These are phyloP conservation scores for Noturus placidus DNA, from an alignment of 2,113 vertebrate species.

Conservation along the genomic window DNA sequence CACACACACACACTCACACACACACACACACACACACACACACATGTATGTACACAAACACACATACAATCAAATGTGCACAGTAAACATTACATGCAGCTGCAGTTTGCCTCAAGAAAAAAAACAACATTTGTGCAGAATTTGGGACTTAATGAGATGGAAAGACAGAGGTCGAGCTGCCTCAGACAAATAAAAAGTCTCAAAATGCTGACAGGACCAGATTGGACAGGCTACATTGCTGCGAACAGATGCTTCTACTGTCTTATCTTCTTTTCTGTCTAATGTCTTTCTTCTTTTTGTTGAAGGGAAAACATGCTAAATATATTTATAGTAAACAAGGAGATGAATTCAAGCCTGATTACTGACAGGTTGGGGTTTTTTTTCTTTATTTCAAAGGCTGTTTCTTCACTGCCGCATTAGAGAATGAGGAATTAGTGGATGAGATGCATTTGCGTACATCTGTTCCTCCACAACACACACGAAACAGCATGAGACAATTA, in stretches of 20 bases:
- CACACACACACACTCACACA: slow-evolving; percentile 34
- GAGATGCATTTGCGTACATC: slow-evolving; percentile 34
- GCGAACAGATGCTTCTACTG: slow-evolving; percentile 57
- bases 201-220: slow-evolving; percentile 61
- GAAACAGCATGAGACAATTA: not conserved
- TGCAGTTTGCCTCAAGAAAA: slow-evolving; percentile 59
- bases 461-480: slow-evolving; percentile 15
- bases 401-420: slow-evolving; percentile 41
- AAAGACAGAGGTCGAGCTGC: slow-evolving; percentile 60
- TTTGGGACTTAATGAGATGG: slow-evolving; percentile 67
- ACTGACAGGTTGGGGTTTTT: slow-evolving; percentile 50
- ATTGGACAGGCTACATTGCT: slow-evolving; percentile 60
- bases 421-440: slow-evolving; percentile 35
- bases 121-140: slow-evolving; percentile 51
- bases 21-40: slow-evolving; percentile 43
- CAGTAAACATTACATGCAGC: slow-evolving; percentile 61
- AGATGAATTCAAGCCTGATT: slow-evolving; percentile 58
- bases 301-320: slow-evolving; percentile 45
- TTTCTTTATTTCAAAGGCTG: slow-evolving; percentile 31
- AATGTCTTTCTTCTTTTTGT: slow-evolving; percentile 21
- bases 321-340: slow-evolving; percentile 50
- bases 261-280: slow-evolving; percentile 4
- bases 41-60: slow-evolving; percentile 41
- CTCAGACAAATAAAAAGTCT: slow-evolving; percentile 58
- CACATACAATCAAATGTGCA: slow-evolving; percentile 53